These are phyloP conservation scores for Brotula barbata DNA, from an alignment of 2,797 vertebrate species.

Conservation along the genomic window DNA sequence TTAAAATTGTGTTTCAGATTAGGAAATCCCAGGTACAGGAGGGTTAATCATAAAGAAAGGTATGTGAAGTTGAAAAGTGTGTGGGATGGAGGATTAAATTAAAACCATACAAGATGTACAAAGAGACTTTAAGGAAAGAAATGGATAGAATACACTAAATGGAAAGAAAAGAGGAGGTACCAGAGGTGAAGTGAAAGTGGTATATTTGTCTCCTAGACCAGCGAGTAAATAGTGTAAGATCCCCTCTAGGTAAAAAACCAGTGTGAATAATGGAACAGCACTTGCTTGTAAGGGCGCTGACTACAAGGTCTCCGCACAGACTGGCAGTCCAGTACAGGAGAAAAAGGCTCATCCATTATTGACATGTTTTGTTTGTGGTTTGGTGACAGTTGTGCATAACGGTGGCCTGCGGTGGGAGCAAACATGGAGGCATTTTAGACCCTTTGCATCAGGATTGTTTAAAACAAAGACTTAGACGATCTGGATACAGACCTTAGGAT, in stretches of 20 bases:
- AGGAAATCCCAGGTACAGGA: too few species aligned
- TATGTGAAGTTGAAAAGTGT: not conserved
- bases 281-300: conserved; percentile 61
- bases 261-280: conserved; percentile 76
- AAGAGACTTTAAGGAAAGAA: conserved; percentile 6
- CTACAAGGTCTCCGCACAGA: conserved; percentile 59
- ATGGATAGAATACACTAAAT: conserved; percentile 22
- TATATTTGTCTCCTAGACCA: conserved; percentile 25
- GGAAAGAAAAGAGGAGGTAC: conserved; percentile 3
- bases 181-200: conserved; percentile 5
- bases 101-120: conserved; percentile 6
- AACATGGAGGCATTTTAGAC: conserved; percentile 35
- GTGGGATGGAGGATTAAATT: conserved; percentile 6
- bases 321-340: conserved; percentile 43
- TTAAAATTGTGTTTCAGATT: too few species aligned
- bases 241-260: conserved; percentile 51
- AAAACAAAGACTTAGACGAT: conserved; percentile 18
- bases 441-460: conserved; percentile 32
- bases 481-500: conserved; percentile 13
- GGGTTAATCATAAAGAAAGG: conserved; percentile 6
- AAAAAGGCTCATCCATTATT: conserved; percentile 74
- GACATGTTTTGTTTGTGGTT: conserved; percentile 59
- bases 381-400: conserved; percentile 34
- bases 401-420: conserved; percentile 36
- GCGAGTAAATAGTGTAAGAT: conserved; percentile 49